Conservation (phyloP, 1,140 invertebrate species). For the Heliothis virescens region DNA sequence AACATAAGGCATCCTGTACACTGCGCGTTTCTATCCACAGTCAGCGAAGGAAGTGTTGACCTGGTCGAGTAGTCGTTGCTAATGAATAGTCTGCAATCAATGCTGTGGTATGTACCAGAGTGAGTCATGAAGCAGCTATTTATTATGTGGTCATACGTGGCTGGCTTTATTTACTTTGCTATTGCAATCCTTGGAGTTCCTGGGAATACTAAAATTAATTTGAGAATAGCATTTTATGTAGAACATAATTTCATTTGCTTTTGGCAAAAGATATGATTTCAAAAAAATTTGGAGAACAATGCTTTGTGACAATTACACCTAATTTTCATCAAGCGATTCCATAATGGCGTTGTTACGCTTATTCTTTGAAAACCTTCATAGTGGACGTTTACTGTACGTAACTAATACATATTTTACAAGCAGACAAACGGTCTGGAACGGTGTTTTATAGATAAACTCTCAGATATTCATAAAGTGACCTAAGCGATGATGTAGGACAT, state of each 20-base stretch:
- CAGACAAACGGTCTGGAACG: constrained; percentile 22
- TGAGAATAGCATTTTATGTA: too few species aligned
- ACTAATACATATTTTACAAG: constrained; percentile 2
- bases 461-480: constrained; percentile 8
- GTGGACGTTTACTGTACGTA: background rate
- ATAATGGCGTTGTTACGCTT: too few species aligned
- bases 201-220: background rate
- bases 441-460: constrained; percentile 23
- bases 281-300: too few species aligned
- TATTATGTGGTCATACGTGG: background rate
- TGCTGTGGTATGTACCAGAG: constrained; percentile 13
- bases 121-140: background rate
- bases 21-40: constrained; percentile 8
- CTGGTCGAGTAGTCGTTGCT: background rate
- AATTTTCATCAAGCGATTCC: too few species aligned
- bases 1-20: constrained; percentile 23
- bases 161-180: background rate
- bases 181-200: background rate
- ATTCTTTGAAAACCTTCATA: too few species aligned
- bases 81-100: constrained; percentile 25
- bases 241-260: too few species aligned
- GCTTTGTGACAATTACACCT: too few species aligned
- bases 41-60: constrained; percentile 17
- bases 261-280: too few species aligned
- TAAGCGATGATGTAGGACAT: background rate